Evolutionary conservation across 2,113 vertebrate genomes (phyloP), one percentile per base, ranked within the genome.

Genomic region (Coregonus clupeaformis): DNA sequence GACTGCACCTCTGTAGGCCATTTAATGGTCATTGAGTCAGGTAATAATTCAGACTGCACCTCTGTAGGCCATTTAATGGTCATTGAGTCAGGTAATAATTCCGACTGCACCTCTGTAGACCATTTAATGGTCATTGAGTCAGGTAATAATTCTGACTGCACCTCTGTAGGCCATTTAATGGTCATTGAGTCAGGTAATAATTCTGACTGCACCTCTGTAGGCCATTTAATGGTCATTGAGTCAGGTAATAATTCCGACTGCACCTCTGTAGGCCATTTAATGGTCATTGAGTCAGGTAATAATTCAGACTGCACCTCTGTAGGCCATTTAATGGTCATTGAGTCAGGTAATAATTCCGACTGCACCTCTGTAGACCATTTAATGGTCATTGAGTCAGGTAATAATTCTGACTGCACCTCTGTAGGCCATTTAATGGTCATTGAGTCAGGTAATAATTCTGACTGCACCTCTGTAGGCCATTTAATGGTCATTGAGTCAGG

Each of bases 101-200:
- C 5, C 49, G 2, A 22, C 45, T 29, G 68, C 45, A 6, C 30
- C 30, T 5, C n/a, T n/a, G n/a, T n/a, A n/a, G n/a, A n/a, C n/a
- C n/a, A n/a, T n/a, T n/a, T n/a, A n/a, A n/a, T n/a, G n/a, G 94
- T 98, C 76, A 94, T 95, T 60, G 95, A 95, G 75, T 97, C 96
- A 82, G 97, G 91, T 87, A 45, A 27, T 27, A 27, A 27, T 27
- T 71, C 94, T 95, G 92, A 32, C 27, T 11, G 27, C 14, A 0
- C 6, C 6, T 25, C 59, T 9, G n/a, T 22, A 12, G 7, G 7
- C n/a, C 57, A 59, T 18, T 59, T 18, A 59, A 18, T 16, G 57
- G 18, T 59, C n/a, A 22, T 60, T 22, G 49, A 57, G n/a, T 85
- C 83, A 73, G 83, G 83, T 84, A 25, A 30, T 30, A 30, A 5